Evolutionary conservation across 64 coral and sea anemone genomes (phyloP).

Genomic region (Acropora tenuis): DNA sequence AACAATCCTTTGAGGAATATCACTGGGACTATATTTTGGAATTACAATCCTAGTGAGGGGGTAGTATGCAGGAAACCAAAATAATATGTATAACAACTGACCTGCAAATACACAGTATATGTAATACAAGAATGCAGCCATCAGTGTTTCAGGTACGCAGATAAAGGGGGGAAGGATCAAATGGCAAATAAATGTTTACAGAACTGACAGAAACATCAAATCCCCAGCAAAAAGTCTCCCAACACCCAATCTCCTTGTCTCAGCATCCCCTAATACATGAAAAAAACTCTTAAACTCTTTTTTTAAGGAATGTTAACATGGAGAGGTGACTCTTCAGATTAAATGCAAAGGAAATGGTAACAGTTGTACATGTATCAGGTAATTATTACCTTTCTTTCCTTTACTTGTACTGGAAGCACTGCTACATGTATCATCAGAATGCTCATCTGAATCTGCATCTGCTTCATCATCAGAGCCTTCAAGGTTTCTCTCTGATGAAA

Average conservation of each 20-base stretch:
- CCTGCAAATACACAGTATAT: neutral
- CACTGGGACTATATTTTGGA: neutral
- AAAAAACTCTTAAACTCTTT: neutral
- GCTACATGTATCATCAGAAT: conserved; percentile 22
- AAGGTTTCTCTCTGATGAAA: neutral
- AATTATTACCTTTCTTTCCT: conserved; percentile 5
- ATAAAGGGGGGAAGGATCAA: neutral
- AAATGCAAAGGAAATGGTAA: neutral
- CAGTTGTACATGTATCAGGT: neutral
- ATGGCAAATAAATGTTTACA: neutral
- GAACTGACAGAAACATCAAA: conserved; percentile 1
- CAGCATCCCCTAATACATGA: too few relatives aligned
- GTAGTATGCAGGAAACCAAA: conserved; percentile 1
- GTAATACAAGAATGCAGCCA: neutral
- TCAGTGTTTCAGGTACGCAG: conserved; percentile 15
- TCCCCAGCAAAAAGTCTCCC: neutral
- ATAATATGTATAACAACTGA: conserved; percentile 2
- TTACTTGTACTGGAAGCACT: conserved; percentile 16
- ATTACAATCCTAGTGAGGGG: neutral
- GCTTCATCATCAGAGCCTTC: conserved; percentile 11
- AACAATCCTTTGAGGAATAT: conserved; percentile 6
- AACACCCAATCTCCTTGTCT: too few relatives aligned
- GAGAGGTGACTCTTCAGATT: conserved; percentile 7
- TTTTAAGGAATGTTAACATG: conserved; percentile 1
- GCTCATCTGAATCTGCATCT: conserved; percentile 2